Conservation (phyloP, 1,140 invertebrate genomes). For the Brachystomella parvula region DNA sequence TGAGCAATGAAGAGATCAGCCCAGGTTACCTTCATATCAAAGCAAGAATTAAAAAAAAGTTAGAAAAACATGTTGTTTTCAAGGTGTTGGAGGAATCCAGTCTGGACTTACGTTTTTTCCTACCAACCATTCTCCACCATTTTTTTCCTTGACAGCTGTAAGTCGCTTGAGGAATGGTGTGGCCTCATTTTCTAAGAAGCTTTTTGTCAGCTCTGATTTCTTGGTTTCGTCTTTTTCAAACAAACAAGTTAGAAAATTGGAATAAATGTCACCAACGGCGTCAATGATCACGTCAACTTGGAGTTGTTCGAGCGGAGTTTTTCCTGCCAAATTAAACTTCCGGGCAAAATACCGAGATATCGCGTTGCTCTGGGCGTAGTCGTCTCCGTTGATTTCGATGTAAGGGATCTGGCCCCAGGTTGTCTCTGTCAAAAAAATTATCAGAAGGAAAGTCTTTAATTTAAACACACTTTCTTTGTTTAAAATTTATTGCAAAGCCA, state of each 20-base stretch:
- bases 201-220: background rate
- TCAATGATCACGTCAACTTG: slow-evolving; percentile 44
- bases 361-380: background rate
- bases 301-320: slow-evolving; percentile 54
- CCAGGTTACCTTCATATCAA: slow-evolving; percentile 18
- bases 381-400: too few species aligned
- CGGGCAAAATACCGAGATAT: slow-evolving; percentile 39
- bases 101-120: slow-evolving; percentile 14
- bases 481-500: too few species aligned
- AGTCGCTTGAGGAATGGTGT: slow-evolving; percentile 50
- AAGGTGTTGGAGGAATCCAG: background rate
- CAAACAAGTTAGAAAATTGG: slow-evolving; percentile 6
- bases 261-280: background rate
- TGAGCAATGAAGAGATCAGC: slow-evolving; percentile 25
- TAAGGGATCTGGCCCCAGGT: too few species aligned
- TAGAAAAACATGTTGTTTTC: background rate
- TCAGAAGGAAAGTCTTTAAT: too few species aligned
- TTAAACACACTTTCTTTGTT: too few species aligned
- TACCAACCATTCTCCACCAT: slow-evolving; percentile 14
- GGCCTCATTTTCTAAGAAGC: slow-evolving; percentile 6
- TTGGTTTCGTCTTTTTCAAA: slow-evolving; percentile 1
- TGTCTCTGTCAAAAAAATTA: too few species aligned
- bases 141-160: slow-evolving; percentile 49
- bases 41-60: background rate
- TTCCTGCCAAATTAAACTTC: slow-evolving; percentile 47